These are phyloP conservation scores for Lasaia peninsularis DNA, from an alignment of 1,140 invertebrate genomes.

Conservation along the genomic window DNA sequence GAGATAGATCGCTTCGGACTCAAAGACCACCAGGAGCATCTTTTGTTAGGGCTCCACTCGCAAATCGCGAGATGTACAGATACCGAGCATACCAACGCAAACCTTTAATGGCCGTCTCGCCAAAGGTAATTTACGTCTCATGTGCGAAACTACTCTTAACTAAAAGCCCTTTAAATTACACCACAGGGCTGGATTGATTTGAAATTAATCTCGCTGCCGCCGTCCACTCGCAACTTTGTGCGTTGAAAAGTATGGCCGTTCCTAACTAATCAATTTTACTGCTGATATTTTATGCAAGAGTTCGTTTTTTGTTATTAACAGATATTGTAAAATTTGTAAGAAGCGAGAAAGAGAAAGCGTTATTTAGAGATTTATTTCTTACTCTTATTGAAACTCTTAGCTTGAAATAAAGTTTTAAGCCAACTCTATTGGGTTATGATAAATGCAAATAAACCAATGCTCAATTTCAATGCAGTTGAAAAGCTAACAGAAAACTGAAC, in stretches of 20 bases:
- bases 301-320: background rate
- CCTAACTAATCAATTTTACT: constrained; percentile 1
- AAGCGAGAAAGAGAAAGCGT: no score
- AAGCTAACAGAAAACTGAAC: no score
- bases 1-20: constrained; percentile 50
- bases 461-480: no score
- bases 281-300: background rate
- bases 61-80: constrained; percentile 71
- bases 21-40: constrained; percentile 66
- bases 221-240: constrained; percentile 14
- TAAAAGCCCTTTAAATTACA: constrained; percentile 73
- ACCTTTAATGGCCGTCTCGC: constrained; percentile 57
- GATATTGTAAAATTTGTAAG: no score
- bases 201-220: constrained; percentile 59
- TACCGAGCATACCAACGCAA: constrained; percentile 60
- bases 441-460: no score
- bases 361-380: no score
- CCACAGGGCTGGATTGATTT: constrained; percentile 62
- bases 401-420: no score
- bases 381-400: no score
- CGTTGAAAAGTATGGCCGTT: constrained; percentile 7
- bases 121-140: constrained; percentile 71
- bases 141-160: constrained; percentile 73
- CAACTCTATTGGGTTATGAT: no score
- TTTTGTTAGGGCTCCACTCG: constrained; percentile 65